Conservation (phyloP, 1,140 invertebrate species). For the Hyposmocoma kahamanoa region DNA sequence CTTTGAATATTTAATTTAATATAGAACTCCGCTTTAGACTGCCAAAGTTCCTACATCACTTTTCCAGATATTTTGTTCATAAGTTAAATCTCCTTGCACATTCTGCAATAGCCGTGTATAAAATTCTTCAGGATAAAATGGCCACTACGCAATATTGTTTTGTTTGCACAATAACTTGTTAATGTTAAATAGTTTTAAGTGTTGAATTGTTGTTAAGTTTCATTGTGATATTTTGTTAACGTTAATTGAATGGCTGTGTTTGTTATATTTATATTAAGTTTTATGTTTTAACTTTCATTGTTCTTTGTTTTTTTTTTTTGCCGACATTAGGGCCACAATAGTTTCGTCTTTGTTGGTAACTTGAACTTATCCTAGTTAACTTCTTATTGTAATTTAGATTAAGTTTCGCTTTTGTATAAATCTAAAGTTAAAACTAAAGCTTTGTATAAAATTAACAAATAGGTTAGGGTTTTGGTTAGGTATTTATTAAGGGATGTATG, state of each 20-base stretch:
- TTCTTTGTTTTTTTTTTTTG: constrained; percentile 42
- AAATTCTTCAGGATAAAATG: constrained; percentile 54
- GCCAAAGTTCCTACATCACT: too few species aligned
- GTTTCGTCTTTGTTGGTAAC: background rate
- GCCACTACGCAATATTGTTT: constrained; percentile 46
- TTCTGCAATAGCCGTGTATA: too few species aligned
- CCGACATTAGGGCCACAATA: constrained; percentile 58
- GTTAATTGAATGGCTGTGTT: constrained; percentile 63
- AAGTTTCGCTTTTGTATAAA: constrained; percentile 31
- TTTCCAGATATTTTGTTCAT: too few species aligned
- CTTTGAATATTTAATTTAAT: too few species aligned
- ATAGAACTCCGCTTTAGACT: too few species aligned
- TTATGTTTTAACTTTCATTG: constrained; percentile 50
- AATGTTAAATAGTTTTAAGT: constrained; percentile 59
- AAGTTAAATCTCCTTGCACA: too few species aligned
- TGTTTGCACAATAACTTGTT: constrained; percentile 34
- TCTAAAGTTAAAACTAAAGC: constrained; percentile 58
- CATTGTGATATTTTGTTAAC: constrained; percentile 45
- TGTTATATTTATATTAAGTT: constrained; percentile 72
- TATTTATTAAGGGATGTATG: constrained; percentile 55
- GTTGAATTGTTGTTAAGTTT: constrained; percentile 65
- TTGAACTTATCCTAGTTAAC: constrained; percentile 15
- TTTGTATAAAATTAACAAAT: constrained; percentile 71
- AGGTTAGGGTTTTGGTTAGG: constrained; percentile 16
- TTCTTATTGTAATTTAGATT: constrained; percentile 21